Percentiles rank a stretch among this genome's conserved stretches.
phyloP scores from a whole-genome alignment of 1,140 invertebrate species.

The Meloidogyne exigua region DNA sequence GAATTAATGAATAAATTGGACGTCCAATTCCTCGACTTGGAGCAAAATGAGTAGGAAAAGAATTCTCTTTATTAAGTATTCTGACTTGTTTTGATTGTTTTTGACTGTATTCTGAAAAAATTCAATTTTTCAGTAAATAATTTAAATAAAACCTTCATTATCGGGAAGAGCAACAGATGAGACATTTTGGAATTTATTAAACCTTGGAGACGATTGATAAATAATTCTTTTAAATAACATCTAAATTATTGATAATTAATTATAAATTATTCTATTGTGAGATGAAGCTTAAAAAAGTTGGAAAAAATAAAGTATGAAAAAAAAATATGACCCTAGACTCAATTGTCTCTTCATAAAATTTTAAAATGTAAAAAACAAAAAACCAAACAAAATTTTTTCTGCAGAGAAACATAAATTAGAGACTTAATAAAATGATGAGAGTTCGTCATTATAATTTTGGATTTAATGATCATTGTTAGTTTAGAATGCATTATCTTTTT shows the following conservation, averaged over 20 bases:
- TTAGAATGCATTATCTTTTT: background rate
- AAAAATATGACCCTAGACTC: background rate
- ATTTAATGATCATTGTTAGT: background rate
- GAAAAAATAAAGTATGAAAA: no score
- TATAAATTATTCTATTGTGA: background rate
- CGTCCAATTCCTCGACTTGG: constrained; percentile 35
- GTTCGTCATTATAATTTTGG: background rate
- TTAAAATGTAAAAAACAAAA: background rate
- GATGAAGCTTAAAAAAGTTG: background rate
- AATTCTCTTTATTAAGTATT: constrained; percentile 1
- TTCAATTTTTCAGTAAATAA: background rate
- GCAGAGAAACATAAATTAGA: background rate
- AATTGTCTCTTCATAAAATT: background rate
- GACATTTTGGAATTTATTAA: background rate
- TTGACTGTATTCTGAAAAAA: background rate
- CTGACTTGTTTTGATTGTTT: background rate
- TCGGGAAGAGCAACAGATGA: background rate
- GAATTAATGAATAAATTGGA: constrained; percentile 33
- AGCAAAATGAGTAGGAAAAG: constrained; percentile 21
- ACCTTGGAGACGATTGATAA: background rate
- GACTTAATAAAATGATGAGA: background rate
- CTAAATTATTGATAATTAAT: background rate
- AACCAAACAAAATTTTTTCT: background rate
- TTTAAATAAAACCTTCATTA: background rate
- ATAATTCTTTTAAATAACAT: constrained; percentile 1